Base-by-base conservation (phyloP, 2,797 vertebrate genomes). In the Cynopterus sphinx region DNA sequence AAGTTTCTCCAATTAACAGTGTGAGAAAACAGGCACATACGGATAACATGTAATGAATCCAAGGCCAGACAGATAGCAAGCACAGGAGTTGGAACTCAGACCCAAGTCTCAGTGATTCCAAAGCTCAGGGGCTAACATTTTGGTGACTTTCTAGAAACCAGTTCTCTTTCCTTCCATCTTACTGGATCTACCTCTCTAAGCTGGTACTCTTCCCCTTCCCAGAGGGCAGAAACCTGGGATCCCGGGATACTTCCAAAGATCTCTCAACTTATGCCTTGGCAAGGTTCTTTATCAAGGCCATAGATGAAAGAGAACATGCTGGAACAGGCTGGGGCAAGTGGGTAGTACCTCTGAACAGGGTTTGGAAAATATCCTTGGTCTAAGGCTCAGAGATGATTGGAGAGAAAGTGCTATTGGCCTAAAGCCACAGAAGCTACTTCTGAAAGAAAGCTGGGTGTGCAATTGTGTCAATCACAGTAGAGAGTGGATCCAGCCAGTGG, bases 231-330 rank as follows among this genome's bases (percentile, higher is more conserved):
- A 92, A 95, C 91, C 71, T 63, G 79, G 95, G 89, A 93, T 51
- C 91, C 71, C 63, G 70, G 95, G 87, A 93, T 51, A 71, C 94
- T 95, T 86, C 93, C 94, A 89, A 49, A 95, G 87, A 95, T 89
- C 88, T 83, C 85, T 95, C 73, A 96, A 75, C 82, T 89, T 87
- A 21, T 83, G 79, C 92, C 21, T 63, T 91, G 74, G 81, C 79
- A 86, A 83, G 24, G 82, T 86, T 92, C 77, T 92, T 90, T 41
- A 93, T 74, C 36, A 28, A 92, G 82, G 51, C 95, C 19, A 0
- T 31, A 85, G 88, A 65, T 91, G 96, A 95, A 85, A 96, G 87
- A 77, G 79, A 85, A 85, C 73, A 13, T 90, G 84, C 73, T 24
- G 5, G 79, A 91, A 94, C 94, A 88, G 93, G 94, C 39, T 68